Conservation (phyloP, 2,113 vertebrate species). For the Siphamia tubifer region DNA sequence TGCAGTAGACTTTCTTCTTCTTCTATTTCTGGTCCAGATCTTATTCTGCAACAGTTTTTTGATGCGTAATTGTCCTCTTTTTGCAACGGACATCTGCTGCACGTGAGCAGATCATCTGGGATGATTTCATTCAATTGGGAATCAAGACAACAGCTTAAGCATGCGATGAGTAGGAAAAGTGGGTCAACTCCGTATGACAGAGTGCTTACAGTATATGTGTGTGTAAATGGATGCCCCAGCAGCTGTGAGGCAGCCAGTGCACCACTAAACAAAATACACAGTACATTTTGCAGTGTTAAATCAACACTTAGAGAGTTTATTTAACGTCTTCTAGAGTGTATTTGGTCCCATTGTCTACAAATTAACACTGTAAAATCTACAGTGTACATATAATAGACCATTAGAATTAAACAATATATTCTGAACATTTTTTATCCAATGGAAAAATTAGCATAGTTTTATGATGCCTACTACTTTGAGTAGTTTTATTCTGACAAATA, state of each 20-base stretch:
- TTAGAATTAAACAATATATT: no score
- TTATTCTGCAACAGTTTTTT: background rate
- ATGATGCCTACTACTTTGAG: no score
- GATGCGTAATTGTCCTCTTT: conserved; percentile 21
- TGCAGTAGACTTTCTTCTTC: background rate
- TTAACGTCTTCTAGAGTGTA: no score
- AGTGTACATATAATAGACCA: no score
- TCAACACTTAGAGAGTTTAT: no score
- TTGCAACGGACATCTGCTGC: background rate
- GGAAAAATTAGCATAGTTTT: no score
- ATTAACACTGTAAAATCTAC: no score
- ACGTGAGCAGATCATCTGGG: conserved; percentile 42
- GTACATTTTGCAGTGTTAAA: no score
- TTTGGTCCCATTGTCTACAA: no score
- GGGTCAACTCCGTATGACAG: conserved; percentile 55
- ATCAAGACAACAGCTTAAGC: conserved; percentile 49
- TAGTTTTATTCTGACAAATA: no score
- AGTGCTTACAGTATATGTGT: conserved; percentile 10
- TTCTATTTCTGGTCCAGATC: conserved; percentile 9
- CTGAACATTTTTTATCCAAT: no score
- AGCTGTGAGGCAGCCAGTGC: background rate
- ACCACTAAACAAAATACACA: no score
- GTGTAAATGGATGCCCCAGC: background rate
- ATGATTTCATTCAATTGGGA: conserved; percentile 57
- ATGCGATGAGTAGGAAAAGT: conserved; percentile 59